Conservation (phyloP, 2,888 invertebrate species). For the Trilocha varians region DNA sequence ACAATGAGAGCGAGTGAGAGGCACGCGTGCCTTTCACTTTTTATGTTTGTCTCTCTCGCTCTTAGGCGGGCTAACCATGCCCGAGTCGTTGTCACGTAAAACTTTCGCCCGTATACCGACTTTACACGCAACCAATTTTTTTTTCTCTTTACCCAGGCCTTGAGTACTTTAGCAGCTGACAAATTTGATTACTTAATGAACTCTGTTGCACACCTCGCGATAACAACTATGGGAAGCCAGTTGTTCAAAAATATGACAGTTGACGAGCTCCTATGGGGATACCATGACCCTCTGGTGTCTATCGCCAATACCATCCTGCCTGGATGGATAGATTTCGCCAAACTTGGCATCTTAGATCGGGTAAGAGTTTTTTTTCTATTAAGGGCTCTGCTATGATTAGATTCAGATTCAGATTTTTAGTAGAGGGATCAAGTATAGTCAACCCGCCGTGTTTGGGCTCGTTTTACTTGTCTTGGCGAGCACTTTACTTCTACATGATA, state of each 20-base stretch:
- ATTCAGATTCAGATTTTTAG: too few species aligned
- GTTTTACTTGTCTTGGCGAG: too few species aligned
- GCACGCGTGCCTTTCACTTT: too few species aligned
- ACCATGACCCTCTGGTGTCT: constrained; percentile 82
- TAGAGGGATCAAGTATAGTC: too few species aligned
- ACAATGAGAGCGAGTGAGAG: too few species aligned
- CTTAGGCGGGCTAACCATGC: too few species aligned
- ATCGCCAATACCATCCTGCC: constrained; percentile 82
- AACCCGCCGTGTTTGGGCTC: too few species aligned
- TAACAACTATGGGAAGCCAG: constrained; percentile 75
- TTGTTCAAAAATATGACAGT: constrained; percentile 79
- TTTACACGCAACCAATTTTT: not conserved
- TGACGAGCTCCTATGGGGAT: constrained; percentile 87
- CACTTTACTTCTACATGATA: too few species aligned
- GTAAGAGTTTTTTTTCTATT: constrained; percentile 67
- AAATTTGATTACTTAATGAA: constrained; percentile 69
- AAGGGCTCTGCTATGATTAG: too few species aligned
- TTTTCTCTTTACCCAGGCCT: constrained; percentile 33
- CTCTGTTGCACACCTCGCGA: constrained; percentile 76
- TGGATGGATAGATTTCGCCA: constrained; percentile 85
- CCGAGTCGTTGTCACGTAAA: too few species aligned
- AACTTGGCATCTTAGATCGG: constrained; percentile 86
- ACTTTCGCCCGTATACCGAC: too few species aligned
- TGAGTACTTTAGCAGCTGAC: constrained; percentile 56
- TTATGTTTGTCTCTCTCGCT: too few species aligned